Conservation (phyloP, 1,140 invertebrate species). For the Xylocopa sonorina region DNA sequence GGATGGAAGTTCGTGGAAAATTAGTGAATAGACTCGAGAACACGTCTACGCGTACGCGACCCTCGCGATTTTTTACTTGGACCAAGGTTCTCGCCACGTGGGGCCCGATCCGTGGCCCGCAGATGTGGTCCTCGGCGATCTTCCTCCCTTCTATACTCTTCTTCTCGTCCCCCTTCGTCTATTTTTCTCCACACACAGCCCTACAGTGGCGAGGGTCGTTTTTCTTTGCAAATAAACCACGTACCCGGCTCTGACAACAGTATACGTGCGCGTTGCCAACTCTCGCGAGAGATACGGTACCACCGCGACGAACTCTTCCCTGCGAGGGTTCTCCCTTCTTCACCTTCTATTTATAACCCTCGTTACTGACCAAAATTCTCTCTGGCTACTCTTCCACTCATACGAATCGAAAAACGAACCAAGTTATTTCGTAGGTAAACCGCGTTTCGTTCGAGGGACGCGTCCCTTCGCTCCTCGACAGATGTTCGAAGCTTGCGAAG, state of each 20-base stretch:
- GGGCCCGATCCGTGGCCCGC: conserved; percentile 46
- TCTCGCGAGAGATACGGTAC: conserved; percentile 36
- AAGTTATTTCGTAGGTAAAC: not conserved
- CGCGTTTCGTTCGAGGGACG: too few relatives aligned
- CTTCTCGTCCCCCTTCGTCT: not conserved
- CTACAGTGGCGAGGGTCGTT: conserved; percentile 1
- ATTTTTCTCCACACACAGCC: conserved; percentile 2
- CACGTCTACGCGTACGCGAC: not conserved
- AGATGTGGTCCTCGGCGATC: conserved; percentile 44
- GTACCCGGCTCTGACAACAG: conserved; percentile 9
- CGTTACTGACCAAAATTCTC: conserved; percentile 30
- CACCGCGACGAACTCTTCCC: conserved; percentile 26
- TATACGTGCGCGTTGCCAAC: conserved; percentile 11
- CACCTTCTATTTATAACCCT: conserved; percentile 39
- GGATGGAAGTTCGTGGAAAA: not conserved
- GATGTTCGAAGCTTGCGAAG: too few relatives aligned
- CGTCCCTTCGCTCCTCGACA: not conserved
- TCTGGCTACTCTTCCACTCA: not conserved
- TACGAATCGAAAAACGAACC: not conserved
- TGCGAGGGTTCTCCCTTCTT: not conserved
- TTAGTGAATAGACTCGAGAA: not conserved
- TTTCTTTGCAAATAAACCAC: conserved; percentile 57
- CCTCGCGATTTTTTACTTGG: conserved; percentile 27
- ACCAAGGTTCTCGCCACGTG: conserved; percentile 49
- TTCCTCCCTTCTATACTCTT: conserved; percentile 6